phyloP scores from a whole-genome alignment of 2,888 invertebrate genomes.

The Periphyllus acericola region DNA sequence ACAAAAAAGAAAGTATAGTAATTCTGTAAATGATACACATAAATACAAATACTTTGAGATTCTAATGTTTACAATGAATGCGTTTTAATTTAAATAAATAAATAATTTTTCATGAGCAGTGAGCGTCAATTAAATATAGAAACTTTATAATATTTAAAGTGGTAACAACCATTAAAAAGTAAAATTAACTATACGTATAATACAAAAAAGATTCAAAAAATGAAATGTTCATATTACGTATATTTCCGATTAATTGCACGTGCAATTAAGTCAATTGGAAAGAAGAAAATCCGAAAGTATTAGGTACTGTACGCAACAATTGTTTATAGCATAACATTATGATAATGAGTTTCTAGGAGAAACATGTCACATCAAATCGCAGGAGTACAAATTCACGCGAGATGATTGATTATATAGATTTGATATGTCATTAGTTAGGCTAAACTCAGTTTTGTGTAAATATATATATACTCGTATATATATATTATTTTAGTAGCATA shows the following conservation, averaged over 20 bases:
- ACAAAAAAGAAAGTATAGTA: neutral
- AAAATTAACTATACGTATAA: slow-evolving; percentile 21
- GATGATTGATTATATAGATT: slow-evolving; percentile 17
- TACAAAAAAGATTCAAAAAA: neutral
- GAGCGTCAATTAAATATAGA: neutral
- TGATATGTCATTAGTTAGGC: neutral
- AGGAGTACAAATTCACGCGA: neutral
- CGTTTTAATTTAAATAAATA: neutral
- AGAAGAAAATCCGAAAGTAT: slow-evolving; percentile 48
- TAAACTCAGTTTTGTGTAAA: neutral
- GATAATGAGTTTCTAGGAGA: slow-evolving; percentile 9
- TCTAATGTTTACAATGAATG: neutral
- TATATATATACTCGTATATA: neutral
- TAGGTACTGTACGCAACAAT: neutral
- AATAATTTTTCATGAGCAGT: neutral
- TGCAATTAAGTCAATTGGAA: slow-evolving; percentile 19
- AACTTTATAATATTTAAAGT: neutral
- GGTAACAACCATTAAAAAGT: neutral
- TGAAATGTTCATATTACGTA: neutral
- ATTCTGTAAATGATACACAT: neutral
- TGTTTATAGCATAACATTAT: slow-evolving; percentile 21
- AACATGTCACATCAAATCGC: neutral
- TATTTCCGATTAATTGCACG: slow-evolving; percentile 11
- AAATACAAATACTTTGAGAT: neutral
- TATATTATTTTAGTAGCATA: neutral